Evolutionary conservation across 2,113 vertebrate genomes (phyloP).

Genomic region (Siniperca knerii): DNA sequence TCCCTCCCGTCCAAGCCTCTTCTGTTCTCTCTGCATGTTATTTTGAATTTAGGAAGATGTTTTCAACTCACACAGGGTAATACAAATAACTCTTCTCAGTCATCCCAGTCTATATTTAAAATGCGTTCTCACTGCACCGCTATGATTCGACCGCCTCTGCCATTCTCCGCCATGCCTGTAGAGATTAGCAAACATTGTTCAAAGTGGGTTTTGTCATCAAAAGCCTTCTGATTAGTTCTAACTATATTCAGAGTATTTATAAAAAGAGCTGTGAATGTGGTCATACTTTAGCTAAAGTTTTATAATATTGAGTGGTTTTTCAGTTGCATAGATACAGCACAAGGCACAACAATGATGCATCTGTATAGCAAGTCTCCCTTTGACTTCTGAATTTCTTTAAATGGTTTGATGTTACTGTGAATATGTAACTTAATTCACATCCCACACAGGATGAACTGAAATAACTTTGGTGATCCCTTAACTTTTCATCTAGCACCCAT

Average conservation of each 20-base stretch:
- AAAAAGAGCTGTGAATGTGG: too few relatives aligned
- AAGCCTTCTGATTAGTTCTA: background rate
- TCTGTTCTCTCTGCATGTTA: slow-evolving; percentile 7
- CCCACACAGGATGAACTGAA: too few relatives aligned
- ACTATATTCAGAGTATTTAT: too few relatives aligned
- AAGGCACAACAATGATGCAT: background rate
- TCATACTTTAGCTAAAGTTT: too few relatives aligned
- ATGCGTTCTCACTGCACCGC: background rate
- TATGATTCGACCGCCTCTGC: background rate
- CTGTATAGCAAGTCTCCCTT: background rate
- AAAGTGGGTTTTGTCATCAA: background rate
- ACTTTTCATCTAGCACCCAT: too few relatives aligned
- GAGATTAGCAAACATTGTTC: background rate
- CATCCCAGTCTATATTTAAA: background rate
- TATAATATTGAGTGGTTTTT: background rate
- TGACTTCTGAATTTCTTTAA: background rate
- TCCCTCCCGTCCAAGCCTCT: background rate
- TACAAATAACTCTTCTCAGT: background rate
- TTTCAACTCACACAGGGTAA: background rate
- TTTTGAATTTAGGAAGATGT: slow-evolving; percentile 10
- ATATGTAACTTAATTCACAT: background rate
- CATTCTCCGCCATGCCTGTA: background rate
- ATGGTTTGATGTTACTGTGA: background rate
- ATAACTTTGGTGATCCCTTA: too few relatives aligned
- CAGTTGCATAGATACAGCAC: too few relatives aligned